phyloP scores from a whole-genome alignment of 2,113 vertebrate genomes.

The Festucalex cinctus region DNA sequence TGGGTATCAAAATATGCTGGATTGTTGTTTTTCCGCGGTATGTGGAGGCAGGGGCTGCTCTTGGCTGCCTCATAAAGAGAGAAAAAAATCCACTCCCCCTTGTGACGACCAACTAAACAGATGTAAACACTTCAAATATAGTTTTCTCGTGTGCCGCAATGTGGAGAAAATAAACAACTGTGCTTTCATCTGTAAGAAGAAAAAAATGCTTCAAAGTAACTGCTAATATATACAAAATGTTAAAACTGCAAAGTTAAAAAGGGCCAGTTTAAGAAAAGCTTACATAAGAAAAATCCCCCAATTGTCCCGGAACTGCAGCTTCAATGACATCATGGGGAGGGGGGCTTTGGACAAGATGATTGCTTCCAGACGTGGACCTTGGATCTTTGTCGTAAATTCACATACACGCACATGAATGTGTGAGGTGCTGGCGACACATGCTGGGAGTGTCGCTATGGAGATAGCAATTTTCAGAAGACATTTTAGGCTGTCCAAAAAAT shows the following conservation, averaged over 20 bases:
- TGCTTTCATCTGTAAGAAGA: background rate
- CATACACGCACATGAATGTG: constrained; percentile 21
- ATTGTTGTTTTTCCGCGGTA: constrained; percentile 57
- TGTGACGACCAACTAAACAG: background rate
- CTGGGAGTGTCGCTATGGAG: background rate
- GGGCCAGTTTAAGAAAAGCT: constrained; percentile 37
- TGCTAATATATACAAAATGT: background rate
- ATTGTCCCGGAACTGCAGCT: constrained; percentile 41
- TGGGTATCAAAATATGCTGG: constrained; percentile 10
- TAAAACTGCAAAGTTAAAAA: background rate
- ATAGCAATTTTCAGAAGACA: background rate
- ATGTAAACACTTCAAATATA: constrained; percentile 11
- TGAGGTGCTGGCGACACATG: background rate
- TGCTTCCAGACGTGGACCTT: constrained; percentile 70
- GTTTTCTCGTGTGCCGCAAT: background rate
- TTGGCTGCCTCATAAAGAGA: constrained; percentile 39
- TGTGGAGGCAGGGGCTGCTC: constrained; percentile 49
- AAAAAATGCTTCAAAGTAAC: background rate
- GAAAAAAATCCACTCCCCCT: constrained; percentile 43
- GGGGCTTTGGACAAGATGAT: constrained; percentile 66
- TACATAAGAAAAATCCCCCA: constrained; percentile 39
- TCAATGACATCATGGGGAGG: constrained; percentile 71
- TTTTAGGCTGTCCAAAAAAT: background rate
- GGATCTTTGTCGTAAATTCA: constrained; percentile 61
- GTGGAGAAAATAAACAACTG: background rate